A percentile compares a stretch with the other conserved stretches of the same genome.
Evolutionary conservation across 2,113 vertebrate genomes (phyloP).

Genomic region (Anguilla rostrata): DNA sequence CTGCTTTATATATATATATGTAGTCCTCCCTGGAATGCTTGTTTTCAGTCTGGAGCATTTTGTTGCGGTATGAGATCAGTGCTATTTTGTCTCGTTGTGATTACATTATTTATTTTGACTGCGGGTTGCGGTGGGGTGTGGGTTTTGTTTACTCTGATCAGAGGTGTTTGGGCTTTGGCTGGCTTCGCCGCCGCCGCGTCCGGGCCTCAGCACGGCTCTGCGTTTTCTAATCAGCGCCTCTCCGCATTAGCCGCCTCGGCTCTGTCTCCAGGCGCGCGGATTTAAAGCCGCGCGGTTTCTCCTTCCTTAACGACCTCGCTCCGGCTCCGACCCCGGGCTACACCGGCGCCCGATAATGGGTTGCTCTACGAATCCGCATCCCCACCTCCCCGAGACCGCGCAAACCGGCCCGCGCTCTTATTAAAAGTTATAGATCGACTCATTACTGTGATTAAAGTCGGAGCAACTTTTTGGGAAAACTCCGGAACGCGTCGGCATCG

Average conservation of each 20-base stretch:
- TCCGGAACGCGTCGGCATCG: constrained; percentile 39
- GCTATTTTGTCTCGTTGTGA: constrained; percentile 3
- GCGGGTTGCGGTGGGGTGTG: constrained; percentile 5
- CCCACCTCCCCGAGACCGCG: constrained; percentile 32
- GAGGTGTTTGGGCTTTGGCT: constrained; percentile 5
- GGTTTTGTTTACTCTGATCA: constrained; percentile 21
- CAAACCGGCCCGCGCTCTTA: constrained; percentile 40
- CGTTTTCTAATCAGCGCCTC: constrained; percentile 25
- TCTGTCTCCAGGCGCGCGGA: constrained; percentile 7
- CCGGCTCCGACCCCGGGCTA: constrained; percentile 36
- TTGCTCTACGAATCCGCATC: constrained; percentile 27
- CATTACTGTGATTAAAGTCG: constrained; percentile 51
- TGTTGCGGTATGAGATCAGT: not conserved
- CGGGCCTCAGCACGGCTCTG: constrained; percentile 23
- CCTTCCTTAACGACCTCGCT: constrained; percentile 31
- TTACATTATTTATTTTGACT: constrained; percentile 17
- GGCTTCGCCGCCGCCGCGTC: not conserved
- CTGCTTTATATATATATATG: too few species aligned
- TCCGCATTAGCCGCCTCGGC: not conserved
- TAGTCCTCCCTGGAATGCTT: not conserved
- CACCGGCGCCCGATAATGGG: constrained; percentile 27
- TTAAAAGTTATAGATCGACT: constrained; percentile 51
- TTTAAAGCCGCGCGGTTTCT: constrained; percentile 1
- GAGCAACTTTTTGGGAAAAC: constrained; percentile 33
- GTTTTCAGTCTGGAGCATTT: not conserved